Evolutionary conservation across 2,113 vertebrate species (phyloP), one percentile per base, ranked within the genome.

Genomic region (Butorides virescens): DNA sequence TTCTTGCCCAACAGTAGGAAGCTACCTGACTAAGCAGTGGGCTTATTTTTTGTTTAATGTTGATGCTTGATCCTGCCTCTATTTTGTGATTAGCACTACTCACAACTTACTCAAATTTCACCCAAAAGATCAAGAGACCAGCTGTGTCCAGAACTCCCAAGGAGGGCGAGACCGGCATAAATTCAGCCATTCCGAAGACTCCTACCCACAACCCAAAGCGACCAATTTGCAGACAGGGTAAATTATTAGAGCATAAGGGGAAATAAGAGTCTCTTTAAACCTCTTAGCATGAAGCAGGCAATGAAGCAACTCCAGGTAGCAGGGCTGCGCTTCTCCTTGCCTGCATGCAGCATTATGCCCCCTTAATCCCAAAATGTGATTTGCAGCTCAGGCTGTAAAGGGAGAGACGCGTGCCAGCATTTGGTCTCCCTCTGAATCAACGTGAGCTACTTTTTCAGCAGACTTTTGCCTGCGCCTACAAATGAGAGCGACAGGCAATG

Each of bases 121-220:
- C 30, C 25, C 39, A 10, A 39, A 74, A 27, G 65, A 34, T 52
- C 34, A 23, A 26, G 68, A 83, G 36, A 59, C 17, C 20, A 36
- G 14, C 20, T 62, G 14, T 32, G 42, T 34, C 36, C 65, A 73
- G 42, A 67, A 29, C 27, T 22, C 12, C 19, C 62, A 11, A 25
- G 58, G 17, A 61, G 13, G 20, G 44, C 1, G 8, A 80, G 49
- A 36, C 11, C 0, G 0, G 21, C n/a, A 21, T 49, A 62, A 74
- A 66, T 55, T 42, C 34, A 34, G 77, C 47, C 39, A 4, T 67
- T 49, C 63, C 59, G 62, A 58, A 70, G 46, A 12, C 44, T 63
- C 23, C 19, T 32, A 36, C 36, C 44, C 61, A 52, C 67, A 67
- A 21, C 27, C 30, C n/a, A 34, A 66, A 49, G 37, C 1, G 5